A percentile compares a stretch with the other conserved stretches of the same genome.
Evolutionary conservation across 2,113 vertebrate species (phyloP).

Genomic region (Neotragus pygmaeus): DNA sequence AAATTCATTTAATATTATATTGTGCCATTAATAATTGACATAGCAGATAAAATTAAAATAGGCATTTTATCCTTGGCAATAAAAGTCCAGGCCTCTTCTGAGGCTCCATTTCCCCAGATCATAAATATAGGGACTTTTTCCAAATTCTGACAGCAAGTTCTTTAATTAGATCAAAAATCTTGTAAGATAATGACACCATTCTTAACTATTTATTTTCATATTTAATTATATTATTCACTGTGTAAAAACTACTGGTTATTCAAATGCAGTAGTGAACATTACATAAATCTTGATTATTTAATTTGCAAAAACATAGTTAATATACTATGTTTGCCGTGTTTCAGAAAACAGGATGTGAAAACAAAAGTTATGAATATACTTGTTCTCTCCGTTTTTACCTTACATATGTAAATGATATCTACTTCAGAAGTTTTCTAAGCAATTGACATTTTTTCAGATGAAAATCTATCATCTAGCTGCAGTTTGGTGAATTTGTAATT

Average conservation of each 20-base stretch:
- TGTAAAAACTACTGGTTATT: background rate
- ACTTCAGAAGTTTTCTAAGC: background rate
- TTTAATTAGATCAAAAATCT: slow-evolving; percentile 56
- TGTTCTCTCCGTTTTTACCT: background rate
- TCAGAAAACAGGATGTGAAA: slow-evolving; percentile 37
- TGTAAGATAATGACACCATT: background rate
- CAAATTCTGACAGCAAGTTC: slow-evolving; percentile 1
- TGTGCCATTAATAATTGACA: background rate
- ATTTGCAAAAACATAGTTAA: slow-evolving; percentile 19
- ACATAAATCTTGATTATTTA: background rate
- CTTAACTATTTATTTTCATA: slow-evolving; percentile 15
- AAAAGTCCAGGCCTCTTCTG: slow-evolving; percentile 10
- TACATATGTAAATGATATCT: background rate
- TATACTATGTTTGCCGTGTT: background rate
- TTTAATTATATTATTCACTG: background rate
- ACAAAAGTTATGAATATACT: slow-evolving; percentile 45
- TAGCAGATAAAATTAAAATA: slow-evolving; percentile 20
- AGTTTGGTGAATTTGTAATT: background rate
- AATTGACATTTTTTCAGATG: background rate
- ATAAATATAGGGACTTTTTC: slow-evolving; percentile 27
- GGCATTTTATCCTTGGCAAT: background rate
- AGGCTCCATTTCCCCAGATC: slow-evolving; percentile 19
- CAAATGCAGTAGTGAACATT: background rate
- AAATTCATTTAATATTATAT: background rate
- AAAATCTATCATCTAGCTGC: background rate